Evolutionary conservation across 1,140 invertebrate genomes (phyloP).

Genomic region (Hylyphantes graminicola): DNA sequence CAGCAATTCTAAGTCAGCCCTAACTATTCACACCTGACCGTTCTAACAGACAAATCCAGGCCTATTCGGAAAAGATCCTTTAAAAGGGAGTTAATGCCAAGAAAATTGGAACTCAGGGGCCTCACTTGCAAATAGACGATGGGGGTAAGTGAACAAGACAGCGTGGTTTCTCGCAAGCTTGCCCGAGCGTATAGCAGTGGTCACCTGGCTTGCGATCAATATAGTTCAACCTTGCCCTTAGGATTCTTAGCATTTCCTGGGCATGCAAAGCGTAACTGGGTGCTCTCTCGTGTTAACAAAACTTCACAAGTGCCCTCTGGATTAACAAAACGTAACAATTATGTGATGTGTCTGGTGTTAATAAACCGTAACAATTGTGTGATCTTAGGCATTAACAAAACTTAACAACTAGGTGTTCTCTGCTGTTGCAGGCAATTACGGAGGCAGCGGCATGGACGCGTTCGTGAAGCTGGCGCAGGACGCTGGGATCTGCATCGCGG

Average conservation of each 20-base stretch:
- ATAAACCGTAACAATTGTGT: too few species aligned
- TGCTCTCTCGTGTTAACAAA: too few species aligned
- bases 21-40: not conserved
- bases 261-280: slow-evolving; percentile 5
- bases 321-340: too few species aligned
- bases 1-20: too few species aligned
- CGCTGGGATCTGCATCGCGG: slow-evolving; percentile 80
- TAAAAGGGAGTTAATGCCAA: slow-evolving; percentile 35
- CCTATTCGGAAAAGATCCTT: slow-evolving; percentile 19
- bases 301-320: too few species aligned
- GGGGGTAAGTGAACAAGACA: slow-evolving; percentile 45
- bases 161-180: slow-evolving; percentile 33
- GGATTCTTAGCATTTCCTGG: slow-evolving; percentile 47
- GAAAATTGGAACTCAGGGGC: slow-evolving; percentile 33
- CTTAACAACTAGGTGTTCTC: not conserved
- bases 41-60: slow-evolving; percentile 16
- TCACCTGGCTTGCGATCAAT: slow-evolving; percentile 48
- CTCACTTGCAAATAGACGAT: slow-evolving; percentile 42
- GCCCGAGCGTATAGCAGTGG: slow-evolving; percentile 29
- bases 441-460: slow-evolving; percentile 81
- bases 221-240: slow-evolving; percentile 12
- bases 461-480: slow-evolving; percentile 77
- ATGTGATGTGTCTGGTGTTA: too few species aligned
- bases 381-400: too few species aligned
- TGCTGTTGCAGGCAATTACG: slow-evolving; percentile 79